Evolutionary conservation across 2,113 vertebrate genomes (phyloP).

Genomic region (Phrynosoma platyrhinos): DNA sequence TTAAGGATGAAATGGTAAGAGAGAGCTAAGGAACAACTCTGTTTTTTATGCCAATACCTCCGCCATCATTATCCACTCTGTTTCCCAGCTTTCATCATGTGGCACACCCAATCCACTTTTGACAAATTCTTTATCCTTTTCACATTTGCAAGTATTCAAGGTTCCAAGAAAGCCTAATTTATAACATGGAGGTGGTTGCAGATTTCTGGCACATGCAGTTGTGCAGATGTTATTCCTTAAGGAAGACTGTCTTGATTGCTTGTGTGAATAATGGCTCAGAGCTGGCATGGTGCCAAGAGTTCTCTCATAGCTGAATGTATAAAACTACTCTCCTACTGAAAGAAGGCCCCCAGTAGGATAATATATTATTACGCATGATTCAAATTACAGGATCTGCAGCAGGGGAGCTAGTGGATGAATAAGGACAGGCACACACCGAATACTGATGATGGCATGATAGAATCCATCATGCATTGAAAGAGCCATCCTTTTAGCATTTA

Average conservation of each 20-base stretch:
- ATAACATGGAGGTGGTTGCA: slow-evolving; percentile 67
- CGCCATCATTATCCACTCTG: slow-evolving; percentile 30
- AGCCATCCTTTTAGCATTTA: slow-evolving; percentile 73
- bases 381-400: slow-evolving; percentile 86
- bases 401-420: slow-evolving; percentile 82
- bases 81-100: slow-evolving; percentile 53
- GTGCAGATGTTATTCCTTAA: slow-evolving; percentile 87
- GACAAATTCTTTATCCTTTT: slow-evolving; percentile 62
- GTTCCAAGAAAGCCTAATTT: slow-evolving; percentile 79
- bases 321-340: slow-evolving; percentile 83
- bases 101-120: slow-evolving; percentile 60
- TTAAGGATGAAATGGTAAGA: slow-evolving; percentile 33
- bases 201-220: slow-evolving; percentile 76
- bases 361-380: slow-evolving; percentile 89
- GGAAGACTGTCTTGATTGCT: slow-evolving; percentile 79
- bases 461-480: slow-evolving; percentile 80
- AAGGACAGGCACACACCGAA: slow-evolving; percentile 79
- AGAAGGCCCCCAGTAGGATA: slow-evolving; percentile 84
- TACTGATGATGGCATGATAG: slow-evolving; percentile 84
- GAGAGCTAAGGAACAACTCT: slow-evolving; percentile 38
- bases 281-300: slow-evolving; percentile 78
- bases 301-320: slow-evolving; percentile 82
- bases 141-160: slow-evolving; percentile 69
- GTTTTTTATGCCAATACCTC: slow-evolving; percentile 39
- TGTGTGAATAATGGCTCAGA: slow-evolving; percentile 79